phyloP scores from a whole-genome alignment of 2,797 vertebrate species.

The Glyptemys insculpta region DNA sequence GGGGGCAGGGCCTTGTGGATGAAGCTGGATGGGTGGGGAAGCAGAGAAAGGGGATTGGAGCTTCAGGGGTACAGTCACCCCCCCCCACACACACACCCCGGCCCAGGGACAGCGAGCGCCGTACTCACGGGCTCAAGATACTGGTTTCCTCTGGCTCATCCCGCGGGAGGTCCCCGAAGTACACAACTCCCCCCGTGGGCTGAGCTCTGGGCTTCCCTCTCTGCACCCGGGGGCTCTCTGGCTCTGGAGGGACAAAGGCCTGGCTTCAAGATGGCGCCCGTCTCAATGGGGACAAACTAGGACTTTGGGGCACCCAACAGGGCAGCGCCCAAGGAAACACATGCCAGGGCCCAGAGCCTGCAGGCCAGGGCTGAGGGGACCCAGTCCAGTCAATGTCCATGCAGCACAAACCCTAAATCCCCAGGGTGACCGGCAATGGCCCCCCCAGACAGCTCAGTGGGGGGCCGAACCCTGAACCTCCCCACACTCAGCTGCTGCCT shows the following conservation, averaged over 20 bases:
- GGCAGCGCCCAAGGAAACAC: not conserved
- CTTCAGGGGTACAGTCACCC: fast-evolving
- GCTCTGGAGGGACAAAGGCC: not conserved
- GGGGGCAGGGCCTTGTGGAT: constrained; percentile 79
- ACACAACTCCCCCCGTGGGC: fast-evolving
- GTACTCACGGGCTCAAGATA: constrained; percentile 25
- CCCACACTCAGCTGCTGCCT: no score
- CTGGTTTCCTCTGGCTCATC: fast-evolving
- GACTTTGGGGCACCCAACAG: not conserved
- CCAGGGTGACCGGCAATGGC: not conserved
- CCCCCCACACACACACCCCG: fast-evolving
- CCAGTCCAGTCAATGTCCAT: not conserved
- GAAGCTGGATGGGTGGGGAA: not conserved
- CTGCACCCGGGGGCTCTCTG: fast-evolving
- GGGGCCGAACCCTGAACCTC: not conserved
- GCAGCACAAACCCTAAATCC: not conserved
- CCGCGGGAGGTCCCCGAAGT: not conserved
- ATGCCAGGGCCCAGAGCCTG: no score
- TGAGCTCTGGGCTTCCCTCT: not conserved
- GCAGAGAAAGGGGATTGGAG: fast-evolving
- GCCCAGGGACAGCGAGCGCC: fast-evolving
- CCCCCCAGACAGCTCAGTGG: not conserved
- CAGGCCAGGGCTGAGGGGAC: not conserved
- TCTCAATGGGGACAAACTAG: not conserved
- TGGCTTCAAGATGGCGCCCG: not conserved